phyloP scores from a whole-genome alignment of 2,797 vertebrate genomes.

The Oreortyx pictus region DNA sequence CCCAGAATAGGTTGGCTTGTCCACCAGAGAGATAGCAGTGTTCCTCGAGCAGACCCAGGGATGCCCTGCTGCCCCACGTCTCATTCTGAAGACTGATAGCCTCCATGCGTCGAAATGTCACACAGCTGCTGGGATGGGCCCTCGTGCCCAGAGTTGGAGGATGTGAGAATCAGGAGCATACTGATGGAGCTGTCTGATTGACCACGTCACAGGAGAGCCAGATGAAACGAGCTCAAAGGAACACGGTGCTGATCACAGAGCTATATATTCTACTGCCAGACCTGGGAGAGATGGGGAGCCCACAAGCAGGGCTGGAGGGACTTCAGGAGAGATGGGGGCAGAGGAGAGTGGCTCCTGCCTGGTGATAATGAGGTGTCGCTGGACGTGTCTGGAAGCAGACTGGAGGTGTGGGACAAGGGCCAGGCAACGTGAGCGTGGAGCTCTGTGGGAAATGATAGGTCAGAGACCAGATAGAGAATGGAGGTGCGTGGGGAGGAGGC shows the following conservation, averaged over 20 bases:
- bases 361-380: neutral
- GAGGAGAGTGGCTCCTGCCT: neutral
- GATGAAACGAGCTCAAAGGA: neutral
- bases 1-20: neutral
- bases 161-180: fast-evolving
- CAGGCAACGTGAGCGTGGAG: neutral
- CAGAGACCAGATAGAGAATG: neutral
- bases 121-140: neutral
- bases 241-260: fast-evolving
- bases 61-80: fast-evolving
- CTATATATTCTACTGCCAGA: neutral
- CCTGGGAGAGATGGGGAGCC: neutral
- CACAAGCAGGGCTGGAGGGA: neutral
- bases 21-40: neutral
- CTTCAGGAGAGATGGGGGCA: neutral
- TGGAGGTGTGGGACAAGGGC: neutral
- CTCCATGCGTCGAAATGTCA: neutral
- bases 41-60: neutral
- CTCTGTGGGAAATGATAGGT: constrained; percentile 14
- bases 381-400: neutral
- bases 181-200: neutral
- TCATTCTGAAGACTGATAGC: neutral
- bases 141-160: neutral
- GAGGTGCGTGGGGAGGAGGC: neutral
- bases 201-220: neutral